These are phyloP conservation scores for Oasisia sp. DNA, from an alignment of 2,888 invertebrate species.

Conservation along the genomic window DNA sequence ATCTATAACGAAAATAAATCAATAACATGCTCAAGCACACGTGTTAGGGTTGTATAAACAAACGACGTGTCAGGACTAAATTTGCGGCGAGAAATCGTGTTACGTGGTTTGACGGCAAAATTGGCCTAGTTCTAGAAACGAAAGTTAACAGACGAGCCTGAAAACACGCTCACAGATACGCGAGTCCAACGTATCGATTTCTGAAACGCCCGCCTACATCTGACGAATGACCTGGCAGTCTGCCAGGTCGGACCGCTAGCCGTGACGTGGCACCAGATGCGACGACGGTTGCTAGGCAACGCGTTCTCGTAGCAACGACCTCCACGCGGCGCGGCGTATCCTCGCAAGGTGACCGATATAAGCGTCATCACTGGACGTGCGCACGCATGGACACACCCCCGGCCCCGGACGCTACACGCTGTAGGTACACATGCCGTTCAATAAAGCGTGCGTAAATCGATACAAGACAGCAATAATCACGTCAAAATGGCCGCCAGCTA, in stretches of 20 bases:
- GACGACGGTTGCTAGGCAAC: neutral
- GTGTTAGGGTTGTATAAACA: neutral
- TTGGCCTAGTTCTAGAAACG: neutral
- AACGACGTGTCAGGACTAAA: neutral
- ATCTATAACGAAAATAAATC: too few relatives aligned
- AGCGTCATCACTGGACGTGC: neutral
- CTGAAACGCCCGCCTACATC: neutral
- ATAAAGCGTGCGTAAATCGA: neutral
- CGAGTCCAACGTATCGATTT: neutral
- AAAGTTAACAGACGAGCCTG: too few relatives aligned
- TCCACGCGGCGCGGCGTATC: neutral
- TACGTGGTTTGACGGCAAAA: neutral
- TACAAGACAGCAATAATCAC: neutral
- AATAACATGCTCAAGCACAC: too few relatives aligned
- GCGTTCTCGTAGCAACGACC: neutral
- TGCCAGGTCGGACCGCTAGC: neutral
- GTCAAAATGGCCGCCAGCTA: neutral
- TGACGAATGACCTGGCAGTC: neutral
- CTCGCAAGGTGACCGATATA: neutral
- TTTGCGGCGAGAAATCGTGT: neutral
- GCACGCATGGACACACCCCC: neutral
- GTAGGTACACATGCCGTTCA: neutral
- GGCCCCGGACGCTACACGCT: neutral
- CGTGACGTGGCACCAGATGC: neutral
- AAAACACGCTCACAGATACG: neutral